Evolutionary conservation across 2,797 vertebrate species (phyloP).

Genomic region (Crocodylus rhombifer): DNA sequence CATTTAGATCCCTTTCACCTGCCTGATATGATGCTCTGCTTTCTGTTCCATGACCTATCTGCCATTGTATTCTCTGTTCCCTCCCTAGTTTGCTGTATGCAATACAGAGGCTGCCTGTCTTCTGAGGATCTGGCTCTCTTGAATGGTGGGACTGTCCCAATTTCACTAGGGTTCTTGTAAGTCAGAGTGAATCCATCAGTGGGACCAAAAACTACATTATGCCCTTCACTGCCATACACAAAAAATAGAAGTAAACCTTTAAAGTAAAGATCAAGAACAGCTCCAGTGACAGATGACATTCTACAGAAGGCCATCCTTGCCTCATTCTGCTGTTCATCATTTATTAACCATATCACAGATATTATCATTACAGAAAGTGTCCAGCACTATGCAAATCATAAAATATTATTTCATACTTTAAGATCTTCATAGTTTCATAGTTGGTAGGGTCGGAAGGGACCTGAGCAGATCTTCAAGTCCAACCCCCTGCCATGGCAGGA

Average conservation of each 20-base stretch:
- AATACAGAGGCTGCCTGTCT: neutral
- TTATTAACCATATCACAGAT: constrained; percentile 80
- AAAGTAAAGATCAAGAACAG: constrained; percentile 68
- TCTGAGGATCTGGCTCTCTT: constrained; percentile 36
- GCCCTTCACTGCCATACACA: constrained; percentile 19
- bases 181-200: constrained; percentile 56
- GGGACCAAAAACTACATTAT: constrained; percentile 33
- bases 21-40: no score
- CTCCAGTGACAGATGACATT: constrained; percentile 73
- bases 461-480: no score
- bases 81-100: no score
- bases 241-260: constrained; percentile 12
- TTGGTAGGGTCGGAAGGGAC: no score
- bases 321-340: constrained; percentile 76
- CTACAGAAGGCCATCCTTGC: constrained; percentile 79
- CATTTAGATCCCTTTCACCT: no score
- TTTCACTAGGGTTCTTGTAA: constrained; percentile 37
- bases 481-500: no score
- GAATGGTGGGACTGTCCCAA: constrained; percentile 38
- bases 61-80: no score
- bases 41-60: no score
- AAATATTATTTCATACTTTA: constrained; percentile 73
- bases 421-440: constrained; percentile 20
- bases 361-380: constrained; percentile 64
- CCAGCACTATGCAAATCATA: constrained; percentile 70